phyloP scores from a whole-genome alignment of 2,888 invertebrate genomes.

The Chymomyza amoena region DNA sequence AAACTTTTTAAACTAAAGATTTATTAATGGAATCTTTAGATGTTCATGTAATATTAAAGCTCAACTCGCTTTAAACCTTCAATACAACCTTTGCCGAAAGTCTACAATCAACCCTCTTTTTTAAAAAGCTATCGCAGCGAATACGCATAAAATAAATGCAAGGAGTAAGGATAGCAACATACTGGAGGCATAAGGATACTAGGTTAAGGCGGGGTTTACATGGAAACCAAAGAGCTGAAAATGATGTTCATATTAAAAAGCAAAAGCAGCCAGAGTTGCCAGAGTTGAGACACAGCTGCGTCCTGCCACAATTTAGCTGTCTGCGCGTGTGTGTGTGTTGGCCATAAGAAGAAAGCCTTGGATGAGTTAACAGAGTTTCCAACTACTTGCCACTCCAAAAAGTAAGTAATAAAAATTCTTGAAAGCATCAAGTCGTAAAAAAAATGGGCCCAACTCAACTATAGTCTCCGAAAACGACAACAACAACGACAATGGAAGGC shows the following conservation, averaged over 20 bases:
- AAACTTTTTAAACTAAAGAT: no score
- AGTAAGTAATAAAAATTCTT: not conserved
- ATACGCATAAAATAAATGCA: no score
- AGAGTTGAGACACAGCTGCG: not conserved
- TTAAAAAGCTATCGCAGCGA: no score
- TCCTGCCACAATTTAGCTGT: not conserved
- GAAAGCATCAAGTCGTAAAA: not conserved
- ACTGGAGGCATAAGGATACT: no score
- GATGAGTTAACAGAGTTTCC: not conserved
- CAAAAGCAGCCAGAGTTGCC: not conserved
- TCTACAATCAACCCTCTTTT: no score
- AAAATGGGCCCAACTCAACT: not conserved
- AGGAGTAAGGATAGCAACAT: no score
- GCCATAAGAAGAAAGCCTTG: not conserved
- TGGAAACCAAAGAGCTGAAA: not conserved
- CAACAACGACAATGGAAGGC: not conserved
- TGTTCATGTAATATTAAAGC: no score
- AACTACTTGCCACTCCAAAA: not conserved
- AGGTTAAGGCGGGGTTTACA: not conserved
- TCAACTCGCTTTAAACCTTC: no score
- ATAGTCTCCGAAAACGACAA: not conserved
- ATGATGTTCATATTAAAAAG: not conserved
- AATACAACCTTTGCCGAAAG: no score
- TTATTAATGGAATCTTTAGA: no score
- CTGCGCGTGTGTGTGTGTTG: constrained; percentile 5